phyloP scores from a whole-genome alignment of 2,888 invertebrate genomes.

The Polydrusus tereticollis region DNA sequence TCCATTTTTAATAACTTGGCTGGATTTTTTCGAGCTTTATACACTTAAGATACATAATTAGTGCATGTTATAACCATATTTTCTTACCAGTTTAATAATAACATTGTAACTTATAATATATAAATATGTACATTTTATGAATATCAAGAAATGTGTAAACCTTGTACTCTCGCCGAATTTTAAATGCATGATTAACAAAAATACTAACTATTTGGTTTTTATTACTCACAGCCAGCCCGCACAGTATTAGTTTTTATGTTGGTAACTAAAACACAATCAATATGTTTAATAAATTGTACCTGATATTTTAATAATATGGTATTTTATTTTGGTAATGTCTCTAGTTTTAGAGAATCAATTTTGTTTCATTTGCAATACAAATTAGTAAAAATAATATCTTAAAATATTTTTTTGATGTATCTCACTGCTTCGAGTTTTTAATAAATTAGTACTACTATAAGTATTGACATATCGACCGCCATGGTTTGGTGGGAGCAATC shows the following conservation, averaged over 20 bases:
- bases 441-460: too few species aligned
- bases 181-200: constrained; percentile 48
- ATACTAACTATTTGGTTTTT: constrained; percentile 34
- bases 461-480: too few species aligned
- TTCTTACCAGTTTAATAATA: constrained; percentile 44
- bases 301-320: constrained; percentile 24
- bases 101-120: constrained; percentile 7
- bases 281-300: constrained; percentile 9
- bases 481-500: too few species aligned
- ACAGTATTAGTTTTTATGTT: constrained; percentile 50
- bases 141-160: constrained; percentile 41
- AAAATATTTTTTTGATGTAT: too few species aligned
- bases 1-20: constrained; percentile 27
- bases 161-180: constrained; percentile 56
- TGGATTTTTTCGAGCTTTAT: constrained; percentile 24
- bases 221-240: constrained; percentile 54
- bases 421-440: too few species aligned
- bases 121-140: constrained; percentile 18
- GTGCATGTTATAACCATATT: constrained; percentile 51
- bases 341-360: too few species aligned
- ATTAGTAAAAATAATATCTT: too few species aligned
- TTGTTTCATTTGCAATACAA: too few species aligned
- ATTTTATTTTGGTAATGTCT: too few species aligned
- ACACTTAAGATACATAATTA: constrained; percentile 22
- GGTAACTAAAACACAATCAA: constrained; percentile 24